Evolutionary conservation across 2,888 invertebrate species (phyloP), one percentile per base, ranked within the genome.

Genomic region (Polylopha cassiicola): DNA sequence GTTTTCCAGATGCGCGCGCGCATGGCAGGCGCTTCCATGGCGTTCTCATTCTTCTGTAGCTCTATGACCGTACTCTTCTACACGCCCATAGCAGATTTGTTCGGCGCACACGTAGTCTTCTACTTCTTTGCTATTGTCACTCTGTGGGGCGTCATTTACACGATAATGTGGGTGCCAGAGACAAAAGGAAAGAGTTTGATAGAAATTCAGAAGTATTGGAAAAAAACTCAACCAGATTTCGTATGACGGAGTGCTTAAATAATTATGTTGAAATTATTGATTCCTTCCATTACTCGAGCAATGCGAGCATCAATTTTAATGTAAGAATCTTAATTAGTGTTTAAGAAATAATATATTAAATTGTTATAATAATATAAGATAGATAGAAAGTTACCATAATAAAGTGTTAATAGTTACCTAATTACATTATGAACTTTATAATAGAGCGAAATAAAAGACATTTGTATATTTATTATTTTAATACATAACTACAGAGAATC

Each of bases 401-500:
- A 29, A 17, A 29, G 6, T 29, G 17, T 29, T 29, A n/a, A n/a
- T n/a, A 18, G 2, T 4, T 13, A 7, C 21, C 3, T 16, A 9
- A 15, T 32, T 22, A 32, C 10, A 26, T 4, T 3, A 8, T 28
- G n/a, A 17, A 4, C 1, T 34, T 27, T 28, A 16, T 21, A 8
- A 29, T n/a, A 21, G n/a, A 9, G 13, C 46, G 8, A 39, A 47
- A 51, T 44, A 43, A 53, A 50, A 46, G 32, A 43, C 22, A 43
- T 60, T 50, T 61, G 62, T 72, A 75, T 66, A 72, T 74, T 73
- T 63, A 73, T 81, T 73, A 75, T 73, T 80, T 79, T 68, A 73
- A 72, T 79, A 79, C 67, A 79, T 79, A 79, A 76, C 81, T 82
- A 81, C 75, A 74, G 73, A 74, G 73, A 72, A 74, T 75, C 75